phyloP scores from a whole-genome alignment of 2,888 invertebrate genomes.

The Xestoiulus laeticollis region DNA sequence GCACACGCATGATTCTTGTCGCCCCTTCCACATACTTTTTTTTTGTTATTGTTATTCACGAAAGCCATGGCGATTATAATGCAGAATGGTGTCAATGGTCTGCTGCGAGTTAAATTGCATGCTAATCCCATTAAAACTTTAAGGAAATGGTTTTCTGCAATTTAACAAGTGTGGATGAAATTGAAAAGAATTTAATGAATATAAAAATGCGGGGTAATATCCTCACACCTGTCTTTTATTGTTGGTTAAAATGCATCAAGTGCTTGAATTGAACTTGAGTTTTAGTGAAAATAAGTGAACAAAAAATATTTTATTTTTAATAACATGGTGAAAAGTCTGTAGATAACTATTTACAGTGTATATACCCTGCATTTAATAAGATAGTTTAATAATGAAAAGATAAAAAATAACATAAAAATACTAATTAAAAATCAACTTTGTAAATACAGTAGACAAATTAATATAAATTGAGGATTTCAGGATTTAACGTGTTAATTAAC shows the following conservation, averaged over 20 bases:
- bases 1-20: not conserved
- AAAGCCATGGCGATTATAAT: not conserved
- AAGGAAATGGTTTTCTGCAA: not conserved
- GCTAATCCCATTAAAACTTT: not conserved
- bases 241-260: not conserved
- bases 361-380: no score
- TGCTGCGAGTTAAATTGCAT: not conserved
- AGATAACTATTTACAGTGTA: not conserved
- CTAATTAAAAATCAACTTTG: no score
- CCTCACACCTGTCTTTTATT: not conserved
- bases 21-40: not conserved
- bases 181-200: not conserved
- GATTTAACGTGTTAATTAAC: no score
- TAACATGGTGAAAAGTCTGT: no score
- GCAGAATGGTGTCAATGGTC: slow-evolving; percentile 35
- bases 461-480: no score
- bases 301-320: no score
- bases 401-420: no score
- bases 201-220: not conserved
- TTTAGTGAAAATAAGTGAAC: no score
- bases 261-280: no score
- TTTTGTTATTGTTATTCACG: not conserved
- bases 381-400: no score
- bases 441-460: no score
- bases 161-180: not conserved